Evolutionary conservation across 2,113 vertebrate genomes (phyloP).

Genomic region (Saguinus midas): DNA sequence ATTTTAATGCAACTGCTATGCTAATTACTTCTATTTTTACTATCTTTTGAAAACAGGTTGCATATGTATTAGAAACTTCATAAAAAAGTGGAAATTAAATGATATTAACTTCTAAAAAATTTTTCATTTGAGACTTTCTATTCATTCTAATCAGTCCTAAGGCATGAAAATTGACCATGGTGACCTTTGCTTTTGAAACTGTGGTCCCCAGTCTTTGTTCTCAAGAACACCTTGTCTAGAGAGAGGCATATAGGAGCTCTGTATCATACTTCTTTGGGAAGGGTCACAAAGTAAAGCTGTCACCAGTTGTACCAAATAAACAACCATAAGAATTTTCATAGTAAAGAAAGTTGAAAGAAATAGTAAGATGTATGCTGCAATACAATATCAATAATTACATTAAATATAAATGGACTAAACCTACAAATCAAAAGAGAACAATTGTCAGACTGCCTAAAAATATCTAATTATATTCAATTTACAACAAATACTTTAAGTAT

Average conservation of each 20-base stretch:
- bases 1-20: not conserved
- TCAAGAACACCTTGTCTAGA: not conserved
- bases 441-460: not conserved
- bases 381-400: not conserved
- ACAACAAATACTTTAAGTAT: not conserved
- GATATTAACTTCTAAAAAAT: not conserved
- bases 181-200: not conserved
- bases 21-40: not conserved
- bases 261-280: not conserved
- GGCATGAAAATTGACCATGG: not conserved
- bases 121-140: conserved; percentile 19
- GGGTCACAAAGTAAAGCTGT: not conserved
- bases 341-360: not conserved
- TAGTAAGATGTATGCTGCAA: not conserved
- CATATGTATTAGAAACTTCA: not conserved
- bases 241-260: not conserved
- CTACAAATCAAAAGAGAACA: not conserved
- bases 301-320: not conserved
- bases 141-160: not conserved
- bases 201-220: not conserved
- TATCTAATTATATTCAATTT: not conserved
- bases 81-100: conserved; percentile 27
- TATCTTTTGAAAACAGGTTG: not conserved
- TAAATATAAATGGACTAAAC: not conserved
- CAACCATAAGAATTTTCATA: not conserved